Conservation (phyloP, 2,113 vertebrate genomes). For the Synchiropus splendidus region DNA sequence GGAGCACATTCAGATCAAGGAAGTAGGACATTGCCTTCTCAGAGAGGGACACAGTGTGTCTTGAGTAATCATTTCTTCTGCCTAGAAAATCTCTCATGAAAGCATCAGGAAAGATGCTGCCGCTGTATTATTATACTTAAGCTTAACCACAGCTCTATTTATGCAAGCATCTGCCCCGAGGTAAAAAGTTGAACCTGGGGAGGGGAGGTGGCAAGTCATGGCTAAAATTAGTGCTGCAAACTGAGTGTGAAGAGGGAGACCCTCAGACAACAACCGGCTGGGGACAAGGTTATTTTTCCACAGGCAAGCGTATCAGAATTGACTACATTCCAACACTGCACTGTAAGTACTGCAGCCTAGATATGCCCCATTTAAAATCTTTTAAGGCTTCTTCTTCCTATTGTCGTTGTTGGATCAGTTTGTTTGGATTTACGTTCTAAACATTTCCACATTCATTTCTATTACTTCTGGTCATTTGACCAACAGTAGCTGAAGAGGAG, state of each 20-base stretch:
- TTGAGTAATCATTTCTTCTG: constrained; percentile 43
- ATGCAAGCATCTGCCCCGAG: constrained; percentile 11
- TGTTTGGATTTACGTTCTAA: too few species aligned
- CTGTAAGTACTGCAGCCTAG: too few species aligned
- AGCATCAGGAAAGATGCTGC: constrained; percentile 9
- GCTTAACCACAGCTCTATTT: constrained; percentile 25
- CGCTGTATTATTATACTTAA: constrained; percentile 11
- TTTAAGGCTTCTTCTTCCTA: too few species aligned
- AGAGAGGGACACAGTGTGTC: constrained; percentile 35
- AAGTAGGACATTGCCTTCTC: constrained; percentile 28
- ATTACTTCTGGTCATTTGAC: too few species aligned
- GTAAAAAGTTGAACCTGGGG: constrained; percentile 29
- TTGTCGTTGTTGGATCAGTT: too few species aligned
- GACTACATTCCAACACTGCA: too few species aligned
- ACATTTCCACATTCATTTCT: too few species aligned
- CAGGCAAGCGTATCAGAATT: too few species aligned
- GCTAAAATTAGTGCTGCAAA: constrained; percentile 45
- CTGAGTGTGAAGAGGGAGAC: constrained; percentile 21
- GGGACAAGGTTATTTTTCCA: too few species aligned
- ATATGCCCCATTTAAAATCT: too few species aligned
- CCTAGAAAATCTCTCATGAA: constrained; percentile 38
- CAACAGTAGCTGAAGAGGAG: too few species aligned
- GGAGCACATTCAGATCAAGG: constrained; percentile 35
- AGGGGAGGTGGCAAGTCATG: constrained; percentile 13
- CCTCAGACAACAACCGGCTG: not conserved